Base-by-base conservation (phyloP, 2,888 invertebrate genomes). In the Tipula unca region DNA sequence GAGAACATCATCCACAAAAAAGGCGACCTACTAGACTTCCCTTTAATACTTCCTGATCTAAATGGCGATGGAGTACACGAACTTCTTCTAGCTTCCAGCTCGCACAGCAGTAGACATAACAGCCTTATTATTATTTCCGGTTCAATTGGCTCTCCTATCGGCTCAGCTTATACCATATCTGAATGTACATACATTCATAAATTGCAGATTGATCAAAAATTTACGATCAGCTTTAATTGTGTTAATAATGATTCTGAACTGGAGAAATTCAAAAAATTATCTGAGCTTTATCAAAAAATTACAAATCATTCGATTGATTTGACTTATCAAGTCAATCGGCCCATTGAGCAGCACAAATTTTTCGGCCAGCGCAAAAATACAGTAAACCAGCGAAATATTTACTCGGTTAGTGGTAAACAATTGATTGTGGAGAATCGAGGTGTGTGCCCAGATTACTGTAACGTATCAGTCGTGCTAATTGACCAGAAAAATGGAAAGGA, bases 11-110 rank as follows among this genome's bases (percentile, higher is more conserved):
- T 89, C 91, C 35, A 91, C 90, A 88, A 92, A 89, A 92, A 92
- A 86, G 92, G 94, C 82, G 92, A 92, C 85, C 92, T 93, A 10
- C 91, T 94, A 85, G 94, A 94, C 87, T 94, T 96, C 88, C 96
- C 96, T 0, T 91, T 95, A 0, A 90, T 94, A 48, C 90, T 96
- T 86, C 94, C 94, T 82, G 96, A 96, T 89, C 91, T 96, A 87
- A 93, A 96, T 89, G 92, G 92, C 3, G 96, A 96, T 89, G 93
- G 93, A 35, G 93, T 95, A 0, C 92, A 93, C 89, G 96, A 96
- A 88, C 91, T 96, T 36, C 89, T 95, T 25, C 93, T 94, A 29
- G 92, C 93, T 4, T 93, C 92, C 1, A 93, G 92, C 36, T 91
- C 91, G 2, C 92, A 92, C 0, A 92, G 91, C 87, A 90, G 90